Evolutionary conservation across 1,140 invertebrate genomes (phyloP), one percentile per base, ranked within the genome.

Genomic region (Diploscapter pachys): DNA sequence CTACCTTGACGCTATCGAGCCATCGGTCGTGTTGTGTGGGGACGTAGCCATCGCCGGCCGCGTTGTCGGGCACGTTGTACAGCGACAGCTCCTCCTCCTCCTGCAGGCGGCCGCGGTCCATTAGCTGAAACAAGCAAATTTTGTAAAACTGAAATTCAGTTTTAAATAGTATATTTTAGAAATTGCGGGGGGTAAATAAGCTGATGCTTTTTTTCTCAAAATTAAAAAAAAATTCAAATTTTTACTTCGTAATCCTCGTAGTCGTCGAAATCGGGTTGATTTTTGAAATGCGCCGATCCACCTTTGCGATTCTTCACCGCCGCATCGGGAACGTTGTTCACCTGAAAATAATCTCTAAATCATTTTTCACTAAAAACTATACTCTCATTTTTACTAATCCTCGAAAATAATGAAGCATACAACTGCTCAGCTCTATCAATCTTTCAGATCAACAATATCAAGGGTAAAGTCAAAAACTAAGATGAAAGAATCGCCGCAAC

Each of bases 71-170:
- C 3, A 78, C 77, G 49, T 62, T 70, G 55, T 76, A 78, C 64
- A 78, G 69, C 52, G 75, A 73, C 4, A 71, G 53, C 48, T 78
- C 77, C 69, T 78, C 77, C 52, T 78, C 77, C n/a, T 71, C 65
- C 48, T 73, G 77, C 6, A 78, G 57, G 5, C 77, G 63, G 31
- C 77, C 77, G 53, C 77, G 73, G 59, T 78, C 77, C 77, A 78
- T 78, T 65, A 71, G 11, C 75, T 75, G 62, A 2, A 65, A 64
- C 5, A 48, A 55, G 53, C 9, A 53, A 4, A 48, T 4, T 66
- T 5, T 0, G 13, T 9, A 57, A 5, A n/a, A 49, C 4, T 70
- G 48, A 11, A 4, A 0, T 50, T 67, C n/a, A 52, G n/a, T 67
- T 1, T 31, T 31, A 31, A 31, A 31, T 31, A 31, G 31, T 31